A percentile compares a stretch with the other conserved stretches of the same genome.
These are phyloP conservation scores for Drosophila acutilabella DNA, from an alignment of 2,888 invertebrate species.

Conservation along the genomic window DNA sequence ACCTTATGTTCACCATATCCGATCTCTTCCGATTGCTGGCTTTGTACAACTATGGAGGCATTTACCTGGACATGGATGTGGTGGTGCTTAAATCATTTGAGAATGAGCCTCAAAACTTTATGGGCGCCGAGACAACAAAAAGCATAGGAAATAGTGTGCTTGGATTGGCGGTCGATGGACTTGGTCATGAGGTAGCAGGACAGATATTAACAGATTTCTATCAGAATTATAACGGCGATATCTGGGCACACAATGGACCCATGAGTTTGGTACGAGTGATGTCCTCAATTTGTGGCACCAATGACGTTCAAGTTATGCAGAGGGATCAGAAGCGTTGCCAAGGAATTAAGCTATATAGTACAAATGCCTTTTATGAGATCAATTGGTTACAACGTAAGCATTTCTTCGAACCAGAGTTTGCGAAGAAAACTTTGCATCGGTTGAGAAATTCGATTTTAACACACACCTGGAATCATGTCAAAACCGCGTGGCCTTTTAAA, in stretches of 20 bases:
- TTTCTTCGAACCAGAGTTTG: slow-evolving; percentile 4
- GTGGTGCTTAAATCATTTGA: slow-evolving; percentile 87
- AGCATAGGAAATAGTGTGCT: slow-evolving; percentile 88
- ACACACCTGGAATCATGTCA: no score
- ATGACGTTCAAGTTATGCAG: background rate
- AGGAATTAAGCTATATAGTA: slow-evolving; percentile 6
- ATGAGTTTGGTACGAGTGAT: slow-evolving; percentile 4
- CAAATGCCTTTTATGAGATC: slow-evolving; percentile 20
- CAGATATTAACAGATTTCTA: slow-evolving; percentile 5
- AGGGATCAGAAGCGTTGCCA: background rate
- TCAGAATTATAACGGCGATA: background rate
- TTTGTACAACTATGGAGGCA: slow-evolving; percentile 91
- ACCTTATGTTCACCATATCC: slow-evolving; percentile 68
- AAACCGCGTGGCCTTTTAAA: no score
- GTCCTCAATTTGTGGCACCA: slow-evolving; percentile 5
- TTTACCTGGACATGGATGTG: slow-evolving; percentile 91
- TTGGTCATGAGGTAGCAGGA: slow-evolving; percentile 84
- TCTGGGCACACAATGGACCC: slow-evolving; percentile 19
- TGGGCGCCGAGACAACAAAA: slow-evolving; percentile 86
- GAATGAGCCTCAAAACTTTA: slow-evolving; percentile 46
- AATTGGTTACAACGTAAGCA: background rate
- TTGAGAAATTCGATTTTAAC: background rate
- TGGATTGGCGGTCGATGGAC: slow-evolving; percentile 86
- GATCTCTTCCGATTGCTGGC: slow-evolving; percentile 82
- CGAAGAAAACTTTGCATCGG: background rate